phyloP scores from a whole-genome alignment of 2,888 invertebrate genomes.

The Ormyrus rosae region DNA sequence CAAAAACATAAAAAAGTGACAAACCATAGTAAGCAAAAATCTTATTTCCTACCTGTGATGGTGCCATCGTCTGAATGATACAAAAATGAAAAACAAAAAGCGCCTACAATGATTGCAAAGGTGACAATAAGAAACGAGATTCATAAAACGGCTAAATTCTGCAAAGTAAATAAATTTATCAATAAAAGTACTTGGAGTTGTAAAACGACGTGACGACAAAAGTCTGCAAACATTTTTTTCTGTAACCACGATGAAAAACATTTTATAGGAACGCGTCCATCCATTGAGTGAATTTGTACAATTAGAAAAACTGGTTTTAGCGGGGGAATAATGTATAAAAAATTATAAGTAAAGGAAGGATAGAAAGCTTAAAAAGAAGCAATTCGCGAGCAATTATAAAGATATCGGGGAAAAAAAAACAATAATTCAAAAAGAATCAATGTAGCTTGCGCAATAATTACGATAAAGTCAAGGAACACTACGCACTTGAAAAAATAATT shows the following conservation, averaged over 20 bases:
- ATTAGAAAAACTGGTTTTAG: conserved; percentile 35
- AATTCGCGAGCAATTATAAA: conserved; percentile 6
- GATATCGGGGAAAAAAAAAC: neutral
- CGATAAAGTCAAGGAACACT: neutral
- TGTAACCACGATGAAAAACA: conserved; percentile 37
- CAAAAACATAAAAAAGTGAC: neutral
- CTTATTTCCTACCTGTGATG: conserved; percentile 33
- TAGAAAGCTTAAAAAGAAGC: neutral
- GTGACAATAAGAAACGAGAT: conserved; percentile 50
- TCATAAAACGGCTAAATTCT: conserved; percentile 1
- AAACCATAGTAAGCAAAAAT: conserved; percentile 12
- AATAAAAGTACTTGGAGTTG: neutral
- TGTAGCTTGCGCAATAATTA: conserved; percentile 43
- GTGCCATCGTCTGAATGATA: neutral
- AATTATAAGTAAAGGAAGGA: neutral
- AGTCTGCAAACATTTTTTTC: conserved; percentile 17
- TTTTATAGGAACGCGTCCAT: conserved; percentile 53
- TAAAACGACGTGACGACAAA: neutral
- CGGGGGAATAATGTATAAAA: neutral
- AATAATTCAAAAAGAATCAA: conserved; percentile 10
- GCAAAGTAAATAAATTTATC: neutral
- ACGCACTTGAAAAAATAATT: neutral
- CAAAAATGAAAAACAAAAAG: conserved; percentile 13
- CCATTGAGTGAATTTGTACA: conserved; percentile 51
- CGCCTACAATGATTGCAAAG: conserved; percentile 45